phyloP scores from a whole-genome alignment of 2,797 vertebrate species.

The Monodelphis domestica region DNA sequence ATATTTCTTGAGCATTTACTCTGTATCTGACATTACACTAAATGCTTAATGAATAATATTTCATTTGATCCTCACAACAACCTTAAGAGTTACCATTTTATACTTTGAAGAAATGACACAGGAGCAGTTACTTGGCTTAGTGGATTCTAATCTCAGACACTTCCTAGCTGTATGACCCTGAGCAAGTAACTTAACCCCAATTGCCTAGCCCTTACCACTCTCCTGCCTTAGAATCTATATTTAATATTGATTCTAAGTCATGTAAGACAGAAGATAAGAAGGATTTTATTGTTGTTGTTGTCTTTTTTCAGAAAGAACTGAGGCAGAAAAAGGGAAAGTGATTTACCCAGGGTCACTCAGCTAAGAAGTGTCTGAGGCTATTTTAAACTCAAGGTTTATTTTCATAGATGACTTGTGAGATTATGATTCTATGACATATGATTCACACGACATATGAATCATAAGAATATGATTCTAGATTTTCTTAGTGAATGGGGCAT shows the following conservation, averaged over 20 bases:
- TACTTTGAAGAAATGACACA: not conserved
- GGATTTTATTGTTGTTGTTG: no score
- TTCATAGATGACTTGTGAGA: not conserved
- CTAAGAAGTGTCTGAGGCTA: not conserved
- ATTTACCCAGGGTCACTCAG: not conserved
- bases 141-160: no score
- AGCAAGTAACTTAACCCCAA: no score
- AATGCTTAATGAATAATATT: not conserved
- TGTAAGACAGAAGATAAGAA: no score
- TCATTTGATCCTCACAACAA: not conserved
- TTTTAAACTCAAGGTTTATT: not conserved
- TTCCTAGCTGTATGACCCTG: no score
- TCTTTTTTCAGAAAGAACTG: no score
- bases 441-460: no score
- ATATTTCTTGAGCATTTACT: not conserved
- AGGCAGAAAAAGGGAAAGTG: not conserved
- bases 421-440: no score
- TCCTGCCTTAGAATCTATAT: no score
- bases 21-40: not conserved
- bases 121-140: no score
- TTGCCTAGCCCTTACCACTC: no score
- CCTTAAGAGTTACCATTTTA: not conserved
- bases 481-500: not conserved
- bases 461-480: not conserved
- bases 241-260: no score